A percentile compares a stretch with the other conserved stretches of the same genome.
These are phyloP conservation scores for Excalfactoria chinensis DNA, from an alignment of 2,113 vertebrate species.

Conservation along the genomic window DNA sequence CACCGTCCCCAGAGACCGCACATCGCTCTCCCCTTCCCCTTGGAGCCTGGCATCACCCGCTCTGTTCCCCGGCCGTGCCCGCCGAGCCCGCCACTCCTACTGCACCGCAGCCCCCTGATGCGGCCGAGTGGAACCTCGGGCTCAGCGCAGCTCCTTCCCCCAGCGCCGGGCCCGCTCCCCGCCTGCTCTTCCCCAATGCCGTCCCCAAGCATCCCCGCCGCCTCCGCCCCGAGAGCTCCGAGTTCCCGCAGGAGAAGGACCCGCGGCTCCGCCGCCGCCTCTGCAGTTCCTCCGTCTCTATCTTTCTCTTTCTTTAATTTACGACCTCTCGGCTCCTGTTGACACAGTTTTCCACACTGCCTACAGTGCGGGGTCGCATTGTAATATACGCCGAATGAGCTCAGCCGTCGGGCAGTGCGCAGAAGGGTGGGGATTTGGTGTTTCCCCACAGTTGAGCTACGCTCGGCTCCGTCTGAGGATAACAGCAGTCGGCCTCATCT, in stretches of 20 bases:
- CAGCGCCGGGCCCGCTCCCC: rapidly evolving
- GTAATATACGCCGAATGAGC: background rate
- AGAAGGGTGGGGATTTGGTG: background rate
- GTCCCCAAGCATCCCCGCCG: background rate
- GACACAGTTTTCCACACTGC: slow-evolving; percentile 58
- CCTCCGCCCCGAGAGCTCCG: background rate
- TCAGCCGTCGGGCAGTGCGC: background rate
- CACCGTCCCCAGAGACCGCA: background rate
- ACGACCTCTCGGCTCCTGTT: slow-evolving; percentile 15
- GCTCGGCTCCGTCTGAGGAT: background rate
- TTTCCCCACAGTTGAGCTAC: background rate
- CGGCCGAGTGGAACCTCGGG: background rate
- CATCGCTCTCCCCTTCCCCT: rapidly evolving
- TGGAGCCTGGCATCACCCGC: no score
- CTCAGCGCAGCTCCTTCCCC: no score
- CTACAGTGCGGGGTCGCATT: background rate
- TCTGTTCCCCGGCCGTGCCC: background rate
- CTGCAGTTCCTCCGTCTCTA: background rate
- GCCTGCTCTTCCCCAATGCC: background rate
- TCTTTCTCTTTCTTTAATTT: slow-evolving; percentile 53
- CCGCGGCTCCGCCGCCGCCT: background rate
- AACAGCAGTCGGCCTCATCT: background rate
- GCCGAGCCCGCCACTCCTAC: background rate
- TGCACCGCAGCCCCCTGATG: background rate
- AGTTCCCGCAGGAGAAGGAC: background rate